Evolutionary conservation across 2,888 invertebrate genomes (phyloP).

Genomic region (Microplitis manilae): DNA sequence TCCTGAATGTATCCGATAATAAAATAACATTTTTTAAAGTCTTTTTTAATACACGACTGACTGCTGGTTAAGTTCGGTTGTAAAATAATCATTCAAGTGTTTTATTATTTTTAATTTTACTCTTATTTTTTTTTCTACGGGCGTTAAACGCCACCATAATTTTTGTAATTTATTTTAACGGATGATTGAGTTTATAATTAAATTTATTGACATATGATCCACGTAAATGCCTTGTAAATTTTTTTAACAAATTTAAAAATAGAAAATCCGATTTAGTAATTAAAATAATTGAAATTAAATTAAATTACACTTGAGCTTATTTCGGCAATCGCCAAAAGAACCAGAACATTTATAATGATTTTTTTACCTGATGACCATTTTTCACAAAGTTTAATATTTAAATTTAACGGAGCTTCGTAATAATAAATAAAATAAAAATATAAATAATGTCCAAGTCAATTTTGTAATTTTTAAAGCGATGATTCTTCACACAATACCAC

Average conservation of each 20-base stretch:
- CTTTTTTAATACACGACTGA: slow-evolving; percentile 58
- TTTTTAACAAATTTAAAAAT: neutral
- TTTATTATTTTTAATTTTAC: slow-evolving; percentile 46
- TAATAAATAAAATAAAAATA: slow-evolving; percentile 36
- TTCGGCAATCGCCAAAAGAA: slow-evolving; percentile 24
- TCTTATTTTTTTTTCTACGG: no score
- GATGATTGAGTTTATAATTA: slow-evolving; percentile 27
- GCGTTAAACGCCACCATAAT: no score
- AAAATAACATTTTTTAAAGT: slow-evolving; percentile 25
- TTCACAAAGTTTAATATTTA: slow-evolving; percentile 36
- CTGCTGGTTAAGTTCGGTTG: slow-evolving; percentile 68
- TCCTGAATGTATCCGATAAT: slow-evolving; percentile 21
- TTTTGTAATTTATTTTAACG: slow-evolving; percentile 50
- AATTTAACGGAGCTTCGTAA: slow-evolving; percentile 43
- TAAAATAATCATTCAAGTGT: slow-evolving; percentile 52
- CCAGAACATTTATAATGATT: slow-evolving; percentile 27
- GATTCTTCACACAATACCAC: slow-evolving; percentile 32
- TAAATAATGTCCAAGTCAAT: slow-evolving; percentile 42
- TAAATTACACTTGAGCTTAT: slow-evolving; percentile 28
- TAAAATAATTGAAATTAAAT: slow-evolving; percentile 25
- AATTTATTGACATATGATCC: slow-evolving; percentile 1
- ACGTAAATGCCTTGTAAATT: slow-evolving; percentile 34
- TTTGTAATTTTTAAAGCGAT: slow-evolving; percentile 34
- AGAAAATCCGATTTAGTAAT: slow-evolving; percentile 20
- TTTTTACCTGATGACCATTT: slow-evolving; percentile 31